Evolutionary conservation across 2,888 invertebrate genomes (phyloP), one percentile per base, ranked within the genome.

Genomic region (Elegia similella): DNA sequence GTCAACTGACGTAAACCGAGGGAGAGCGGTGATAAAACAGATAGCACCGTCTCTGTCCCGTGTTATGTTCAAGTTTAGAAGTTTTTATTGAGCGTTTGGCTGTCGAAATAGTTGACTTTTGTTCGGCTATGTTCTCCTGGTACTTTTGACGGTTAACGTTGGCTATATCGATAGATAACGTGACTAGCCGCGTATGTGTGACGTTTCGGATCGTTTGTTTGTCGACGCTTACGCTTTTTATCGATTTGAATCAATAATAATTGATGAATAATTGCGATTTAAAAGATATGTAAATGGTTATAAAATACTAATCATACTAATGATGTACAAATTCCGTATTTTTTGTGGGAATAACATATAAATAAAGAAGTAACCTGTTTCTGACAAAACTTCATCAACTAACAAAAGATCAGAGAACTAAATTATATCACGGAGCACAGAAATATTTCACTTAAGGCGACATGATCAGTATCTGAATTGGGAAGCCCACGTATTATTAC

Each of bases 1-100:
- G 91, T 91, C 90, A 90, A 88, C 87, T 89, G 88, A 89, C 90
- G 89, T 88, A 86, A 81, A 83, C 72, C 67, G 84, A 89, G 73
- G 59, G 86, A 82, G 88, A 88, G 55, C 69, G 76, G 64, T 63
- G 67, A 72, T 72, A 65, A 70, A 68, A 76, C 70, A 75, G 78
- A 83, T 87, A 84, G 78, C 69, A 64, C 69, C 66, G 72, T 89
- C 88, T 69, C 85, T 70, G 62, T 88, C 76, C 53, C 69, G 62
- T 82, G 54, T 75, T 77, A 80, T 84, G 80, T 82, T 84, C 80
- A 84, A 84, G 86, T 85, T 86, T 85, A 87, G 82, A 83, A 82
- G 78, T 87, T 88, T 90, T 91, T 88, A 86, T 87, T 76, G 80
- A 82, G 70, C 72, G 81, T 82, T 84, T 69, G 81, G 75, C 78